These are phyloP conservation scores for Etheostoma nigrum DNA, from an alignment of 2,797 vertebrate genomes.

Conservation along the genomic window DNA sequence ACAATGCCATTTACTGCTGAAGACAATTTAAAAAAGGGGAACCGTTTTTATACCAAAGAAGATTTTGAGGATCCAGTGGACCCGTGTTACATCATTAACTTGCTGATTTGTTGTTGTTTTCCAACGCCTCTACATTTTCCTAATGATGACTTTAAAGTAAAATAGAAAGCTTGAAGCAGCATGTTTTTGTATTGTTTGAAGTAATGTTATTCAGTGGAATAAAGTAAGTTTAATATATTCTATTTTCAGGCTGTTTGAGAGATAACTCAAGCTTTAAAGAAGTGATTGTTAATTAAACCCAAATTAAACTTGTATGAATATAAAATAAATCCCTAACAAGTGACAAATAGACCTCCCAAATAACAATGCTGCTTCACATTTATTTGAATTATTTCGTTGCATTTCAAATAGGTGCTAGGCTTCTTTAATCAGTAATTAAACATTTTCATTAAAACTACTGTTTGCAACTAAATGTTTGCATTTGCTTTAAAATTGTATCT, in stretches of 20 bases:
- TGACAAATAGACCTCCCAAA: not conserved
- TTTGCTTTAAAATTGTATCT: not conserved
- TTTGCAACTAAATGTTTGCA: not conserved
- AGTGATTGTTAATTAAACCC: not conserved
- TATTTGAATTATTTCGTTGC: not conserved
- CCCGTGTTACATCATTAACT: not conserved
- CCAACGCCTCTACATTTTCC: not conserved
- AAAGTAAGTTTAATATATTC: not conserved
- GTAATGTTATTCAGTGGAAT: not conserved
- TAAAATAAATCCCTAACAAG: not conserved
- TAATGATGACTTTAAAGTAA: not conserved
- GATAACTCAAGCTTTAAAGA: not conserved
- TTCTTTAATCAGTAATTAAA: not conserved
- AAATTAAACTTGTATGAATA: no score
- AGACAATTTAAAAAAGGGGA: not conserved
- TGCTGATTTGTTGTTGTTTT: not conserved
- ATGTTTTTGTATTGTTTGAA: not conserved
- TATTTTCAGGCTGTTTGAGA: not conserved
- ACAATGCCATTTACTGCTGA: not conserved
- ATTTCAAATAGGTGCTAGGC: not conserved
- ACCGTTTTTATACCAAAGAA: no score
- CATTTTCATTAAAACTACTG: not conserved
- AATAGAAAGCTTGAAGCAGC: not conserved
- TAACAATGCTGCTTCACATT: constrained; percentile 1
- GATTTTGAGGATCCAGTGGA: not conserved